These are phyloP conservation scores for Apis mellifera DNA, from an alignment of 1,140 invertebrate genomes.

Conservation along the genomic window DNA sequence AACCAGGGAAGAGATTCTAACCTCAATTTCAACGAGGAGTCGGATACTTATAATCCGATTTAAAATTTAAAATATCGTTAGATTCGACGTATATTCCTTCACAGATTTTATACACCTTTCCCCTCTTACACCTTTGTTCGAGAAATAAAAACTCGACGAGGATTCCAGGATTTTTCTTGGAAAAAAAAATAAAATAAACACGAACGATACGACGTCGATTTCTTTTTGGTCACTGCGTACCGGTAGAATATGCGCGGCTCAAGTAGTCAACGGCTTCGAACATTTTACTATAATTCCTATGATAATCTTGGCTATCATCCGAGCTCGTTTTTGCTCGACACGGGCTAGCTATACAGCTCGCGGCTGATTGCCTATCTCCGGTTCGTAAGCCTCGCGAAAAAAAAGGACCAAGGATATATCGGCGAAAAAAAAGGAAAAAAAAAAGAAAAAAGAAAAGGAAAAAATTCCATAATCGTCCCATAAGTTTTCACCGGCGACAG, in stretches of 20 bases:
- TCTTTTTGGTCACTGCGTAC: background rate
- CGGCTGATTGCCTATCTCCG: constrained; percentile 8
- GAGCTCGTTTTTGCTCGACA: constrained; percentile 17
- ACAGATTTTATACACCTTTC: no score
- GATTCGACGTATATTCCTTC: no score
- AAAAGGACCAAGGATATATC: background rate
- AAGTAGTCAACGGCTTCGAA: constrained; percentile 15
- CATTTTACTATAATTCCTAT: constrained; percentile 45
- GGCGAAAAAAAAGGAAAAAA: constrained; percentile 1
- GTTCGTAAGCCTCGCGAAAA: background rate
- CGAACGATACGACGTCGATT: background rate
- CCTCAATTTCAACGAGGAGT: no score
- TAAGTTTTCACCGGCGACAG: constrained; percentile 39
- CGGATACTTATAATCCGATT: no score
- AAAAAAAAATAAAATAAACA: no score
- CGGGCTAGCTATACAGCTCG: background rate
- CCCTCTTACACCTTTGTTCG: no score
- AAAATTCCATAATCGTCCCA: constrained; percentile 29
- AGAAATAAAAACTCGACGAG: no score
- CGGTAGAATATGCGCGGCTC: background rate
- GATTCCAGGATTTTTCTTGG: no score
- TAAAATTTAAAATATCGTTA: no score
- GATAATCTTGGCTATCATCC: constrained; percentile 49
- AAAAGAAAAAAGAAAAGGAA: no score
- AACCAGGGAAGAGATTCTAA: no score